Base-by-base conservation (phyloP, 2,888 invertebrate species). In the Poecilobothrus nobilitatus region DNA sequence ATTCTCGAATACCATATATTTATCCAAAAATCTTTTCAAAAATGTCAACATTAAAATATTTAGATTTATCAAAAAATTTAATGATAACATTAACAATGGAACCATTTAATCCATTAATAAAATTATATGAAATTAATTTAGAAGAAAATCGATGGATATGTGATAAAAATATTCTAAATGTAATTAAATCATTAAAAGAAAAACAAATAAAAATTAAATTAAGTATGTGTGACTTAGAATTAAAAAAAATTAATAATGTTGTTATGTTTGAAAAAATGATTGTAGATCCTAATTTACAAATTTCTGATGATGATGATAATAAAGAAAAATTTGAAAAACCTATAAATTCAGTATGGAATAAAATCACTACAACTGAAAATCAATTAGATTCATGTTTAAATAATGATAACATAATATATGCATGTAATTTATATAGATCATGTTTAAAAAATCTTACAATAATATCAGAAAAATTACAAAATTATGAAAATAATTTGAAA, bases 11-110 rank as follows among this genome's bases (percentile, higher is more conserved):
- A 66, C 85, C 84, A 73, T 81, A 84, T 18, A 73, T 89, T 66
- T 84, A 84, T 7, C 78, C 81, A 0, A 79, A 84, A 65, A 74
- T 85, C 10, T 86, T 89, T 70, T 81, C 78, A 10, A 81, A 84
- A 67, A 69, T 88, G 66, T 86, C 87, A 0, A 85, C 85, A 71
- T 76, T 89, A 27, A 81, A 81, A 67, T 82, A 84, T 67, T 74
- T 89, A 68, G 87, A 89, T 76, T 75, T 89, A 68, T 85, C 87
- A 21, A 84, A 85, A 72, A 89, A 89, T 75, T 85, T 86, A 71
- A 78, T 89, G 71, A 81, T 86, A 18, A 83, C 84, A 6, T 71
- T 89, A 0, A 83, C 80, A 67, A 74, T 82, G 0, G 82, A 83
- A 33, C 81, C 85, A 0, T 78, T 89, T 6, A 76, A 81, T 68